Percentiles rank a stretch among this genome's conserved stretches.
Evolutionary conservation across 2,888 invertebrate genomes (phyloP).

Genomic region (Drosophila limbata): DNA sequence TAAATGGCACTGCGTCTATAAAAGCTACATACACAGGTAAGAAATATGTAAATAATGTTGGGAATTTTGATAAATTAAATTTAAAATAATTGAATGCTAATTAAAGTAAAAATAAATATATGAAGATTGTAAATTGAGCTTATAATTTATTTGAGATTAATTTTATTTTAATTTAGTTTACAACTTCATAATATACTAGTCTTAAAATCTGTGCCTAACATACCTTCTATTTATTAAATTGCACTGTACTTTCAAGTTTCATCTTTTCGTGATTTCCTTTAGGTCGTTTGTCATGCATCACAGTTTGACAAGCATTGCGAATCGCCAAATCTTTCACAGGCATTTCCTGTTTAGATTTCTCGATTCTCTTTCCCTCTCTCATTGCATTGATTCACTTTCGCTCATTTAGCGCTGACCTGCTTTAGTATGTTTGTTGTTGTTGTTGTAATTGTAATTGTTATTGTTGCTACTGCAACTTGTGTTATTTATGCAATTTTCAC

Average conservation of each 20-base stretch:
- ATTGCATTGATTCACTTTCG: slow-evolving; percentile 52
- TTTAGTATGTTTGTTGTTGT: slow-evolving; percentile 34
- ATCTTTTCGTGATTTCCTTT: slow-evolving; percentile 2
- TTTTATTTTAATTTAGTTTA: too few relatives aligned
- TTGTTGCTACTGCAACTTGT: slow-evolving; percentile 18
- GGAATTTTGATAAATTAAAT: neutral
- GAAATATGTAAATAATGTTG: neutral
- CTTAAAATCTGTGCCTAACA: too few relatives aligned
- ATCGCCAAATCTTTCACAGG: slow-evolving; percentile 52
- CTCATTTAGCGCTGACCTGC: slow-evolving; percentile 59
- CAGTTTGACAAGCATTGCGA: slow-evolving; percentile 70
- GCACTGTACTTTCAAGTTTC: neutral
- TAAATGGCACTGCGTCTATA: neutral
- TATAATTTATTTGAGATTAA: too few relatives aligned
- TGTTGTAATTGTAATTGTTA: slow-evolving; percentile 11
- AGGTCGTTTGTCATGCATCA: slow-evolving; percentile 38
- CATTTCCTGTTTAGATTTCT: slow-evolving; percentile 61
- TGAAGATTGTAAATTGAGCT: neutral
- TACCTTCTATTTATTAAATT: too few relatives aligned
- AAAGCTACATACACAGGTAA: neutral
- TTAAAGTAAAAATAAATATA: neutral
- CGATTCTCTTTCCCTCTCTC: slow-evolving; percentile 20
- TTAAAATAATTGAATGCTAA: neutral
- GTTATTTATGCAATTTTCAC: slow-evolving; percentile 81
- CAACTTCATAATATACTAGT: too few relatives aligned